Percentiles rank a stretch among this genome's conserved stretches.
These are phyloP conservation scores for Gymnoscopelus microlampas DNA, from an alignment of 2,797 vertebrate genomes.

Conservation along the genomic window DNA sequence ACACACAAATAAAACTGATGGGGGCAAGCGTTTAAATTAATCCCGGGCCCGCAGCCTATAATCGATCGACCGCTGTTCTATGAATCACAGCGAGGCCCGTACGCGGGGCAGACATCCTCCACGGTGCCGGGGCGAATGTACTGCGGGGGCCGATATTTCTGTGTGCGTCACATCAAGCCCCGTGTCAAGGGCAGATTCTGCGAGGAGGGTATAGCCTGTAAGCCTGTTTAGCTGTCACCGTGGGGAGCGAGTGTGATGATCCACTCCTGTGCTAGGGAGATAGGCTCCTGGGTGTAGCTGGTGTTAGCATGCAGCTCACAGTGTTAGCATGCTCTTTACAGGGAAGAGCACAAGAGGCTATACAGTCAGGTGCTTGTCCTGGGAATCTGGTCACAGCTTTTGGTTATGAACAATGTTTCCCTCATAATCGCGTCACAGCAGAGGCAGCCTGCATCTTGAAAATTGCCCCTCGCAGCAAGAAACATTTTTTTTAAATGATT, in stretches of 20 bases:
- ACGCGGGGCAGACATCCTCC: slow-evolving; percentile 23
- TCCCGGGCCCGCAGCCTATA: slow-evolving; percentile 17
- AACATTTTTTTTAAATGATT: too few species aligned
- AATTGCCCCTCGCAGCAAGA: too few species aligned
- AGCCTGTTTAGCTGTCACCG: slow-evolving; percentile 38
- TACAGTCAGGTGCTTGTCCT: slow-evolving; percentile 14
- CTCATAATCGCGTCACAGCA: background rate
- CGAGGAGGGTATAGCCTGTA: slow-evolving; percentile 29
- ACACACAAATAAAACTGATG: background rate
- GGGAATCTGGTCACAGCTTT: background rate
- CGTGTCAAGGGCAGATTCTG: slow-evolving; percentile 45
- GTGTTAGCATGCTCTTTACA: slow-evolving; percentile 3
- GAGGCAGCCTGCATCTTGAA: background rate
- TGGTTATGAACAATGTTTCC: background rate
- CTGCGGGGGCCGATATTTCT: slow-evolving; percentile 20
- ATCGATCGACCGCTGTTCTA: slow-evolving; percentile 21
- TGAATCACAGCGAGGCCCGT: slow-evolving; percentile 29
- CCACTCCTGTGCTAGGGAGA: slow-evolving; percentile 37
- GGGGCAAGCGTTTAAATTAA: slow-evolving; percentile 28
- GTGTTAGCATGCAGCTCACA: slow-evolving; percentile 12
- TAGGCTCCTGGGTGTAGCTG: slow-evolving; percentile 25
- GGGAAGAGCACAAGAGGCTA: slow-evolving; percentile 21
- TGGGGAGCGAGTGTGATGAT: slow-evolving; percentile 36
- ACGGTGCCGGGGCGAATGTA: slow-evolving; percentile 19
- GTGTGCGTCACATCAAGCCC: slow-evolving; percentile 19